Conservation (phyloP, 2,797 vertebrate species). For the Avahi laniger region DNA sequence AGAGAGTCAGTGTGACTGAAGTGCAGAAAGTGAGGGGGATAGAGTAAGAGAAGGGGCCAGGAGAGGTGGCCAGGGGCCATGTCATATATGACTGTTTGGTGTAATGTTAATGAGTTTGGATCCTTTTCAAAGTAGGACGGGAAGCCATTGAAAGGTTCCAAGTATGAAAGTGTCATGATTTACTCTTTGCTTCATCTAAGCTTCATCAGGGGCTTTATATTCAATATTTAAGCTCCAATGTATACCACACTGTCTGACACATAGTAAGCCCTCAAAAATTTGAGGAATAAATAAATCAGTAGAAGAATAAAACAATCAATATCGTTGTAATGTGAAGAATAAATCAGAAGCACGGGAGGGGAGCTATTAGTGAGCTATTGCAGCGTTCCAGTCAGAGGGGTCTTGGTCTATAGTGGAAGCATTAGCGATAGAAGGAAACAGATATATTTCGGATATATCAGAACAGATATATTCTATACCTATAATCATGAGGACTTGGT, state of each 20-base stretch:
- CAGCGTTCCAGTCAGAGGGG: not conserved
- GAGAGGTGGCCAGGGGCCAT: not conserved
- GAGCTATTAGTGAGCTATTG: not conserved
- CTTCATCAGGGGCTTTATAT: not conserved
- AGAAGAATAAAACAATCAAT: not conserved
- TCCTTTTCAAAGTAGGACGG: not conserved
- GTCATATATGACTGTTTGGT: not conserved
- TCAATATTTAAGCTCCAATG: not conserved
- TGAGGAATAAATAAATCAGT: not conserved
- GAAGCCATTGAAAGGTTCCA: not conserved
- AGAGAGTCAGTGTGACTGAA: not conserved
- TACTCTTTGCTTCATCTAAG: not conserved
- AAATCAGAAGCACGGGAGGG: not conserved
- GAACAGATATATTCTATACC: not conserved
- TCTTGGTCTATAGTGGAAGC: not conserved
- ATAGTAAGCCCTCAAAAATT: not conserved
- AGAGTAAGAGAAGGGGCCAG: not conserved
- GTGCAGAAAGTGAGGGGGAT: not conserved
- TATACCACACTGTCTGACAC: not conserved
- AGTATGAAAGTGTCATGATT: not conserved
- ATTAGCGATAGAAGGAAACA: not conserved
- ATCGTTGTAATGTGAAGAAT: not conserved
- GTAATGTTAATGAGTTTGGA: not conserved
- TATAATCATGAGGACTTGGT: not conserved
- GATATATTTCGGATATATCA: not conserved